Percentiles rank a stretch among this genome's conserved stretches.
Conservation (phyloP, 2,113 vertebrate species). For the Anarrhichthys ocellatus region DNA sequence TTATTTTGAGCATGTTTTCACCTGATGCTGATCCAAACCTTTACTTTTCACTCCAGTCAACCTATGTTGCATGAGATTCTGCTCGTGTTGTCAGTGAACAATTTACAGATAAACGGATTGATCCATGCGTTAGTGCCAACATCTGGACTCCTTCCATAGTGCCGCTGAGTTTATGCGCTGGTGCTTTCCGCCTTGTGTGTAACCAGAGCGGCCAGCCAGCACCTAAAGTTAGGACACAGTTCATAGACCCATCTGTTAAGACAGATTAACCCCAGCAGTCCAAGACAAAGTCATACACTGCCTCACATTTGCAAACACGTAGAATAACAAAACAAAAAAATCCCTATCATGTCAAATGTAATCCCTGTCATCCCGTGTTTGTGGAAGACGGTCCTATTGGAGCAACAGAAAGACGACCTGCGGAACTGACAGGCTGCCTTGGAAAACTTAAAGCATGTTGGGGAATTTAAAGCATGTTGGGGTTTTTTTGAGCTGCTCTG, state of each 20-base stretch:
- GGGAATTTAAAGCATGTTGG: slow-evolving; percentile 10
- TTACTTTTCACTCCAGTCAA: background rate
- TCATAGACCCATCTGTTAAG: slow-evolving; percentile 76
- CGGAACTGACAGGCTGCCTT: background rate
- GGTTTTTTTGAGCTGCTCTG: slow-evolving; percentile 26
- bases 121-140: slow-evolving; percentile 22
- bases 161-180: slow-evolving; percentile 15
- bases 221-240: slow-evolving; percentile 74
- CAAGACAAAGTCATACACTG: slow-evolving; percentile 73
- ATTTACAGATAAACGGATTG: background rate
- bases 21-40: slow-evolving; percentile 1
- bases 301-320: slow-evolving; percentile 45
- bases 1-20: background rate
- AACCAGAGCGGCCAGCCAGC: slow-evolving; percentile 65
- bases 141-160: slow-evolving; percentile 60
- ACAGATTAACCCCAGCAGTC: slow-evolving; percentile 77
- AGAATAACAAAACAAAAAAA: slow-evolving; percentile 42
- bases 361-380: background rate
- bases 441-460: background rate
- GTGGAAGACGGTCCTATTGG: background rate
- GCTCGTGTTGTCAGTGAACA: background rate
- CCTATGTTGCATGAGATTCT: background rate
- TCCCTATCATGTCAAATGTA: slow-evolving; percentile 1
- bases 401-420: background rate
- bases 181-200: slow-evolving; percentile 49